These are phyloP conservation scores for Pseudococcus jackbeardsleyi DNA, from an alignment of 2,888 invertebrate genomes.

Conservation along the genomic window DNA sequence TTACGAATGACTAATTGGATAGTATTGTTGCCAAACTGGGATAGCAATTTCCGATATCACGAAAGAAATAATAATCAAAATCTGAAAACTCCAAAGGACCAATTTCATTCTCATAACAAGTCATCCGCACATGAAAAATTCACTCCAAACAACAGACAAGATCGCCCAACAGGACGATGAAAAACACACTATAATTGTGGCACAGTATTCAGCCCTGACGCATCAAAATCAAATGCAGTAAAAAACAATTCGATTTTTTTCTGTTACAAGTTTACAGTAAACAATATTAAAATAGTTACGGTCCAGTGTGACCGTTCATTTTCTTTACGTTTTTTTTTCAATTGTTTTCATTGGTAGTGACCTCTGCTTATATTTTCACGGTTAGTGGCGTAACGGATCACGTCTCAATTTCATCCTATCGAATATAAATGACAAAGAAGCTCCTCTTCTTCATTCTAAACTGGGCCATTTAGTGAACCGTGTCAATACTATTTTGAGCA, in stretches of 20 bases:
- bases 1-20: constrained; percentile 66
- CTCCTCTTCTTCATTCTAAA: not conserved
- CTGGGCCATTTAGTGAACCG: constrained; percentile 15
- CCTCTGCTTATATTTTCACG: constrained; percentile 63
- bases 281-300: constrained; percentile 48
- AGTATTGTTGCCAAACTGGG: constrained; percentile 67
- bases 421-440: constrained; percentile 58
- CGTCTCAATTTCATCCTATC: constrained; percentile 50
- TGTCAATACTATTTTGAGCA: not conserved
- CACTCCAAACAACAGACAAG: not conserved
- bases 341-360: constrained; percentile 64
- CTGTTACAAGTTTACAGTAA: constrained; percentile 39
- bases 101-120: constrained; percentile 57
- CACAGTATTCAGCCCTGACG: not conserved
- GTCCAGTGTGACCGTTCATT: constrained; percentile 47
- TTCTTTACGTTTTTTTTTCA: constrained; percentile 44
- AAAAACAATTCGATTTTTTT: constrained; percentile 15
- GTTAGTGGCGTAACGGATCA: constrained; percentile 60
- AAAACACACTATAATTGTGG: not conserved
- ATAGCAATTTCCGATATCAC: constrained; percentile 62
- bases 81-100: not conserved
- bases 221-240: constrained; percentile 3
- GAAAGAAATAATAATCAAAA: constrained; percentile 14
- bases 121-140: not conserved
- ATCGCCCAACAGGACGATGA: not conserved